These are phyloP conservation scores for Hypotaenidia philippensis DNA, from an alignment of 2,797 vertebrate genomes.

Conservation along the genomic window DNA sequence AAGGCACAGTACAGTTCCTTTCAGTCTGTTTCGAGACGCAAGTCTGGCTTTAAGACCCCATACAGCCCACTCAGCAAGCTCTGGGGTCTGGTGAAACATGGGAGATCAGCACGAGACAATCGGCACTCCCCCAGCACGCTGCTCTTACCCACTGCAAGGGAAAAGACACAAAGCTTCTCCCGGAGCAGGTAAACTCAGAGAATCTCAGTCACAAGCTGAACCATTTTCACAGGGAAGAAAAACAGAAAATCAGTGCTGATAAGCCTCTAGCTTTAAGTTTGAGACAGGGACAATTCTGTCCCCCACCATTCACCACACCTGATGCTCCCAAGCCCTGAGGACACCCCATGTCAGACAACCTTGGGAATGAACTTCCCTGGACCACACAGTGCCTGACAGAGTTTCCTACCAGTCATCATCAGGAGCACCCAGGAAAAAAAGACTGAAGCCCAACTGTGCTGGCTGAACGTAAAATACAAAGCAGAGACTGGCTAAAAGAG, in stretches of 20 bases:
- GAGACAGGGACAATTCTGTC: not conserved
- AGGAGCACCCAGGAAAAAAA: not conserved
- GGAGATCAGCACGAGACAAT: not conserved
- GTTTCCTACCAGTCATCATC: not conserved
- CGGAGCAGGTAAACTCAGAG: not conserved
- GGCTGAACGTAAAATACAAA: fast-evolving
- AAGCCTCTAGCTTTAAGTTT: not conserved
- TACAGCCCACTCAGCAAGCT: fast-evolving
- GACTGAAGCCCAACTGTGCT: not conserved
- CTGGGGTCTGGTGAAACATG: fast-evolving
- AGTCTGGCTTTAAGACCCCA: not conserved
- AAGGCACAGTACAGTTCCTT: not conserved
- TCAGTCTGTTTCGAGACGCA: not conserved
- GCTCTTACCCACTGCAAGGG: not conserved
- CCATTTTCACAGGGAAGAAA: not conserved
- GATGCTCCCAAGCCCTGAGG: not conserved
- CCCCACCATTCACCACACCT: not conserved
- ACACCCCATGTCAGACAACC: not conserved
- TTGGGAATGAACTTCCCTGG: not conserved
- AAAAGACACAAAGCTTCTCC: not conserved
- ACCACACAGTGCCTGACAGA: fast-evolving
- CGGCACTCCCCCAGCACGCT: not conserved
- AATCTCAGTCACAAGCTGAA: not conserved
- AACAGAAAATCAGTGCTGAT: not conserved
- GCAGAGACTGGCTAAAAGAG: not conserved